Base-by-base conservation (phyloP, 2,888 invertebrate species). In the Fragum sueziense region DNA sequence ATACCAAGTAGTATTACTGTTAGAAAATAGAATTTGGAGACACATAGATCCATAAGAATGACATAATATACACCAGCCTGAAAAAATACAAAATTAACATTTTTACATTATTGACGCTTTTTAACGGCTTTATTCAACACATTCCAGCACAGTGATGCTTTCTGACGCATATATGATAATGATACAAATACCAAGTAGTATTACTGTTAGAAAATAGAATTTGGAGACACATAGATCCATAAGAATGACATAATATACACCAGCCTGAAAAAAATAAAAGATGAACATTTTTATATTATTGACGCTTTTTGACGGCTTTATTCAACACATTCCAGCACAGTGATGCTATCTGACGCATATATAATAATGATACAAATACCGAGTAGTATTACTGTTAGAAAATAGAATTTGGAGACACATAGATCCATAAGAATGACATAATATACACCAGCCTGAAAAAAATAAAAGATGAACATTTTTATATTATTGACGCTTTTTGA, bases 61-160 rank as follows among this genome's bases (percentile, higher is more conserved):
- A 85, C 87, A 80, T 87, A 89, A 70, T 90, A 90, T 61, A 87
- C 75, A n/a, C 90, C 90, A 54, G 88, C 90, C 90, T 90, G 83
- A 31, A 86, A 84, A 31, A 70, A 20, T 37, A 37, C 7, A 14
- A 37, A 37, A 37, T 37, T n/a, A n/a, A n/a, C n/a, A n/a, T n/a
- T n/a, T n/a, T n/a, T n/a, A n/a, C n/a, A n/a, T n/a, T n/a, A n/a
- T n/a, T n/a, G n/a, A n/a, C n/a, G n/a, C n/a, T n/a, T n/a, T n/a
- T n/a, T n/a, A n/a, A n/a, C n/a, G n/a, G n/a, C n/a, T n/a, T n/a
- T n/a, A n/a, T n/a, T n/a, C n/a, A n/a, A n/a, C n/a, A n/a, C n/a
- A n/a, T n/a, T n/a, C n/a, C n/a, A n/a, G n/a, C n/a, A n/a, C n/a
- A n/a, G n/a, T n/a, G n/a, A n/a, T n/a, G n/a, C n/a, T n/a, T n/a